phyloP scores from a whole-genome alignment of 1,140 invertebrate species.

The Tetramorium simillimum region DNA sequence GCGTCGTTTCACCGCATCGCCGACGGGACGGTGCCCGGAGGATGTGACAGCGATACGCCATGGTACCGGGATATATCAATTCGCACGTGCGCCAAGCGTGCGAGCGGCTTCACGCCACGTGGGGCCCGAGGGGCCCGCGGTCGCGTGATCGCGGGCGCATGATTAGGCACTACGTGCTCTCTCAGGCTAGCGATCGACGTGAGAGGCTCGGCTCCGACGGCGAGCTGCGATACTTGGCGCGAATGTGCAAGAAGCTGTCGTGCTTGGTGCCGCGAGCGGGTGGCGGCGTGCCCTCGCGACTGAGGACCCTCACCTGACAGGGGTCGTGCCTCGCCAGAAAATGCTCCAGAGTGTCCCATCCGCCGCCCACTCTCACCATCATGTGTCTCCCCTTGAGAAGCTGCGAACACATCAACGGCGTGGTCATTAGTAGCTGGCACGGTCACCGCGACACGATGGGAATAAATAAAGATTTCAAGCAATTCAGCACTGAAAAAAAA shows the following conservation, averaged over 20 bases:
- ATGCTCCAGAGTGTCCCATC: constrained; percentile 97
- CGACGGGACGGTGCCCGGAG: neutral
- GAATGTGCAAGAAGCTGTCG: constrained; percentile 89
- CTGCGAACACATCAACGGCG: constrained; percentile 85
- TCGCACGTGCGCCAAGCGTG: constrained; percentile 41
- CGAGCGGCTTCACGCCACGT: neutral
- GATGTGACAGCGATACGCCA: neutral
- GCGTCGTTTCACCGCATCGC: constrained; percentile 11
- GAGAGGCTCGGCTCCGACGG: constrained; percentile 83
- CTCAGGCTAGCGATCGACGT: constrained; percentile 76
- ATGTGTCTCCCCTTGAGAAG: constrained; percentile 94
- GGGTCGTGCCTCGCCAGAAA: constrained; percentile 96
- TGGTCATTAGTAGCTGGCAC: constrained; percentile 47
- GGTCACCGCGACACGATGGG: neutral
- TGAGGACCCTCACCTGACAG: constrained; percentile 91
- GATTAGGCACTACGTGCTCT: constrained; percentile 74
- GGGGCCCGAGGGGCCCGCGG: neutral
- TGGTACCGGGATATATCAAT: neutral
- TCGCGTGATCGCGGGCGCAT: constrained; percentile 45
- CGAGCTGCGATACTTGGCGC: constrained; percentile 90
- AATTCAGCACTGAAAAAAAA: no score
- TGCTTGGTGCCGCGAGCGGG: constrained; percentile 78
- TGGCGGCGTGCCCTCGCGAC: constrained; percentile 83
- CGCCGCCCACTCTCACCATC: constrained; percentile 97
- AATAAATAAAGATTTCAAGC: neutral